Base-by-base conservation (phyloP, 2,888 invertebrate genomes). In the Plebejus anna region DNA sequence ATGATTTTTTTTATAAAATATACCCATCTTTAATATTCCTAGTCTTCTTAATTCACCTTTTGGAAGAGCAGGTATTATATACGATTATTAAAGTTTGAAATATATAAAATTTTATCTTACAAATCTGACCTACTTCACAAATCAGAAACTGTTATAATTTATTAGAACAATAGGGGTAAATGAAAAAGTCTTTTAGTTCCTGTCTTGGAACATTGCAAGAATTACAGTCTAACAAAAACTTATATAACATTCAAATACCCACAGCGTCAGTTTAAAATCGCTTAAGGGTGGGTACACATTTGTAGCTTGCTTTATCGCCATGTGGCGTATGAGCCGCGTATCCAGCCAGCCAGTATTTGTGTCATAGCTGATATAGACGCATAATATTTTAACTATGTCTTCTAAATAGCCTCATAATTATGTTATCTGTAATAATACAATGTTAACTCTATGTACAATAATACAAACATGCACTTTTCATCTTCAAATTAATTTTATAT, bases 211-310 rank as follows among this genome's bases (percentile, higher is more conserved):
- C 9, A 51, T 28, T 28, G 3, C 32, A 66, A 66, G 28, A 11
- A 66, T 66, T 66, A 66, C 28, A 66, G 11, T 28, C 61, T 4
- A 66, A 28, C 61, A 32, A 61, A 66, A 66, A 66, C 13, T 66
- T 32, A 66, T 32, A 80, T 79, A 76, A 79, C 42, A 28, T 76
- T 76, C 70, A 51, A 38, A 70, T 76, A 80, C 80, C 70, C 77
- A 78, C 70, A 36, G 75, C 77, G 76, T 66, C 70, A 77, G 76
- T 73, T 82, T 82, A 80, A 84, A 85, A 84, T 85, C 85, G 85
- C 83, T 88, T 84, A 86, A 55, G 55, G 55, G 16, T 16, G 55
- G 13, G 4, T 16, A 4, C 16, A 55, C 55, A 55, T 16, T 55
- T 47, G 47, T 47, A 16, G 13, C 16, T 55, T 55, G 55, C 16